phyloP scores from a whole-genome alignment of 2,113 vertebrate species.

The Sialia sialis region DNA sequence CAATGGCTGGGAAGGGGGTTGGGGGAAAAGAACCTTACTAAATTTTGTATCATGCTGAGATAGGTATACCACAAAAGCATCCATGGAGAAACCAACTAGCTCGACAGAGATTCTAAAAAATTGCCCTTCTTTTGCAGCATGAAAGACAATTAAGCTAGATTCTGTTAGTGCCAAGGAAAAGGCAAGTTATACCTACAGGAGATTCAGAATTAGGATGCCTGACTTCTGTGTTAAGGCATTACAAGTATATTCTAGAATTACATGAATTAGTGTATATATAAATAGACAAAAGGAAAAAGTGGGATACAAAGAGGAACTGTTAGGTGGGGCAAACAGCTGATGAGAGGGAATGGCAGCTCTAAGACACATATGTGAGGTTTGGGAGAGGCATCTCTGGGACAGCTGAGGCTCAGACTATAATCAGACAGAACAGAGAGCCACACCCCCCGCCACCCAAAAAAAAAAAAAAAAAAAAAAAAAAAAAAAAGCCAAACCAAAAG shows the following conservation, averaged over 20 bases:
- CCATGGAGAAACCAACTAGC: background rate
- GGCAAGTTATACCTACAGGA: background rate
- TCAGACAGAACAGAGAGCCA: background rate
- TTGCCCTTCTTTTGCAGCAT: background rate
- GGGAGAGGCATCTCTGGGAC: background rate
- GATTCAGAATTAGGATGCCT: background rate
- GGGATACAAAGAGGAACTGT: background rate
- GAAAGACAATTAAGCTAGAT: background rate
- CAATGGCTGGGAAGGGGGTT: rapidly evolving
- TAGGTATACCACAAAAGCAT: background rate
- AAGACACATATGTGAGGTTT: background rate
- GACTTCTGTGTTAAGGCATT: background rate
- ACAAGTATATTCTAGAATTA: background rate
- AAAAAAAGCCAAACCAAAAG: background rate
- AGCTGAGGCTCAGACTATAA: slow-evolving; percentile 15
- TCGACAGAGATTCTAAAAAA: background rate
- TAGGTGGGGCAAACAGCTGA: slow-evolving; percentile 30
- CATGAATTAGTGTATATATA: background rate
- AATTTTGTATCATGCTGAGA: background rate
- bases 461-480: background rate
- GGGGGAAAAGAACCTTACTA: background rate
- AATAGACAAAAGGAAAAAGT: slow-evolving; percentile 7
- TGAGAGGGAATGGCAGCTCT: background rate
- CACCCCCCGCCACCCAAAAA: too few species aligned
- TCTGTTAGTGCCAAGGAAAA: background rate